Percentiles rank a stretch among this genome's conserved stretches.
Evolutionary conservation across 2,888 invertebrate species (phyloP).

Genomic region (Clepsis dumicolana): DNA sequence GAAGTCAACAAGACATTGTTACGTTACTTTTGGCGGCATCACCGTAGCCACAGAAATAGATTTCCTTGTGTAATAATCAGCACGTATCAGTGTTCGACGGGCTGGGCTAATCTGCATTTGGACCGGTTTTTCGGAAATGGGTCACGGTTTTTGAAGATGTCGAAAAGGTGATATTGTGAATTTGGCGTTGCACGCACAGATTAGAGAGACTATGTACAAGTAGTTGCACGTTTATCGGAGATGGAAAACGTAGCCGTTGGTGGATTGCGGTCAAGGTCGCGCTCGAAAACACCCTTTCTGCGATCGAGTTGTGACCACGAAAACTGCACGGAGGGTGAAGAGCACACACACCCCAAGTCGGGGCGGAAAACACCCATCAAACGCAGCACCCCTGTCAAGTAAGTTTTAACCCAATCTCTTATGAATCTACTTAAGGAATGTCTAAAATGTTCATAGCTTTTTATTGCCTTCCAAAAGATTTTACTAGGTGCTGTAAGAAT

Average conservation of each 20-base stretch:
- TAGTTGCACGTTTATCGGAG: constrained; percentile 48
- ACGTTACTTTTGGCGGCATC: constrained; percentile 83
- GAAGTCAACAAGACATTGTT: constrained; percentile 51
- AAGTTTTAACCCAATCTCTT: constrained; percentile 52
- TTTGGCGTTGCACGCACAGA: constrained; percentile 41
- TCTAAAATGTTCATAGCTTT: background rate
- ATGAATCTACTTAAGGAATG: background rate
- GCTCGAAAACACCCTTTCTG: constrained; percentile 89
- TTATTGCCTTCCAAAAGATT: background rate
- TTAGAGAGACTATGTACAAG: no score
- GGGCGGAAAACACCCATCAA: constrained; percentile 80
- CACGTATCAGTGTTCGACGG: constrained; percentile 56
- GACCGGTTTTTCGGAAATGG: constrained; percentile 55
- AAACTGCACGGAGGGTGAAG: constrained; percentile 82
- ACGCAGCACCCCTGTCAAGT: constrained; percentile 83
- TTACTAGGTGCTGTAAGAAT: background rate
- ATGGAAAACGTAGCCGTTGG: constrained; percentile 79
- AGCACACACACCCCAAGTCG: constrained; percentile 81
- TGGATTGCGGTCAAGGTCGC: constrained; percentile 89
- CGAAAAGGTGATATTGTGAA: constrained; percentile 58
- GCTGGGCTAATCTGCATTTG: constrained; percentile 62
- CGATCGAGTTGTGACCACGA: constrained; percentile 87
- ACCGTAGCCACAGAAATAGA: constrained; percentile 82
- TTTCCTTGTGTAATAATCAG: constrained; percentile 78
- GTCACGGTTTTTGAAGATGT: constrained; percentile 53